phyloP scores from a whole-genome alignment of 2,113 vertebrate genomes.

The Paramormyrops kingsleyae region DNA sequence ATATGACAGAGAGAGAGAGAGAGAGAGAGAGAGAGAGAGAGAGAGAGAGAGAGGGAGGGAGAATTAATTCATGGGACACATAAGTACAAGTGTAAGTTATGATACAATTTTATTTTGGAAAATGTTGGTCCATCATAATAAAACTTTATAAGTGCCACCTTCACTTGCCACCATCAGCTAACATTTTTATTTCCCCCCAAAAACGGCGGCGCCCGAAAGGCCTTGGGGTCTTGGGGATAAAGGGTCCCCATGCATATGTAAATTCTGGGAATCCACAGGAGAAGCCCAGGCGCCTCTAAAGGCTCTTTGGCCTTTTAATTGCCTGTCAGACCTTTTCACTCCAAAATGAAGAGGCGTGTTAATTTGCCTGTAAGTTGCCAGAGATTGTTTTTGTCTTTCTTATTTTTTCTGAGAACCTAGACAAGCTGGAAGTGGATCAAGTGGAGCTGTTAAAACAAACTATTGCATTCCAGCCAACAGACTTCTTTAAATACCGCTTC shows the following conservation, averaged over 20 bases:
- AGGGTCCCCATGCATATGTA: conserved; percentile 12
- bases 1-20: neutral
- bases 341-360: conserved; percentile 23
- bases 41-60: neutral
- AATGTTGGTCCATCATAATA: neutral
- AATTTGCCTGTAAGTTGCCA: conserved; percentile 21
- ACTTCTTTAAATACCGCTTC: neutral
- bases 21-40: too few species aligned
- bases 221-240: neutral
- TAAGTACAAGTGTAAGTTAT: neutral
- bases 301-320: conserved; percentile 10
- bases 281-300: neutral
- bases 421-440: conserved; percentile 14
- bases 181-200: neutral
- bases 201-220: neutral
- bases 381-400: neutral
- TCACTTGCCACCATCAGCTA: neutral
- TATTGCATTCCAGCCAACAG: neutral
- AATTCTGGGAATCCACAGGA: neutral
- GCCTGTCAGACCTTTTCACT: conserved; percentile 11
- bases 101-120: neutral
- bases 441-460: neutral
- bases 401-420: neutral
- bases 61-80: neutral
- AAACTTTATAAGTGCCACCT: neutral